These are phyloP conservation scores for Synergus japonicus DNA, from an alignment of 2,888 invertebrate species.

Conservation along the genomic window DNA sequence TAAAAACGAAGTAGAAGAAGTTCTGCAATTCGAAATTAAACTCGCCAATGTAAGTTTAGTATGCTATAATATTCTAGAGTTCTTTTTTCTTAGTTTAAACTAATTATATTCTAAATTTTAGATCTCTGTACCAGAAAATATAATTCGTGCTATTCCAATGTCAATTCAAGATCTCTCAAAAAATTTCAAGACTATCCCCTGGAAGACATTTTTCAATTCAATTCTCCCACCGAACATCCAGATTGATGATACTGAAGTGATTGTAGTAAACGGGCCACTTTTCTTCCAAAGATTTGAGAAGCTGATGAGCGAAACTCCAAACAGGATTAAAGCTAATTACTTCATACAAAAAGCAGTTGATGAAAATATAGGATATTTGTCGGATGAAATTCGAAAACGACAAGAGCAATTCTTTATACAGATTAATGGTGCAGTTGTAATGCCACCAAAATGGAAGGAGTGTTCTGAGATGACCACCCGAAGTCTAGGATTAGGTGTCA, in stretches of 20 bases:
- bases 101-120: conserved; percentile 43
- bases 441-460: conserved; percentile 90
- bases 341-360: background rate
- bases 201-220: conserved; percentile 91
- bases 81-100: background rate
- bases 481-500: conserved; percentile 87
- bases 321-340: background rate
- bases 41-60: conserved; percentile 90
- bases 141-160: conserved; percentile 90
- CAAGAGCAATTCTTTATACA: conserved; percentile 82
- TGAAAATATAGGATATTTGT: conserved; percentile 78
- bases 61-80: conserved; percentile 30
- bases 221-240: conserved; percentile 84
- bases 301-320: background rate
- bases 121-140: conserved; percentile 57
- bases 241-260: conserved; percentile 84
- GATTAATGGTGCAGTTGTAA: conserved; percentile 71
- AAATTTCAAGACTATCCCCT: conserved; percentile 87
- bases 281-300: conserved; percentile 31
- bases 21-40: conserved; percentile 92
- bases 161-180: conserved; percentile 87
- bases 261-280: conserved; percentile 88
- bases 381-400: conserved; percentile 87
- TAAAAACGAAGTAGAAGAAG: conserved; percentile 85
- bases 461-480: conserved; percentile 89